Percentiles rank a stretch among this genome's conserved stretches.
Conservation (phyloP, 2,888 invertebrate species). For the Euproctis similis region DNA sequence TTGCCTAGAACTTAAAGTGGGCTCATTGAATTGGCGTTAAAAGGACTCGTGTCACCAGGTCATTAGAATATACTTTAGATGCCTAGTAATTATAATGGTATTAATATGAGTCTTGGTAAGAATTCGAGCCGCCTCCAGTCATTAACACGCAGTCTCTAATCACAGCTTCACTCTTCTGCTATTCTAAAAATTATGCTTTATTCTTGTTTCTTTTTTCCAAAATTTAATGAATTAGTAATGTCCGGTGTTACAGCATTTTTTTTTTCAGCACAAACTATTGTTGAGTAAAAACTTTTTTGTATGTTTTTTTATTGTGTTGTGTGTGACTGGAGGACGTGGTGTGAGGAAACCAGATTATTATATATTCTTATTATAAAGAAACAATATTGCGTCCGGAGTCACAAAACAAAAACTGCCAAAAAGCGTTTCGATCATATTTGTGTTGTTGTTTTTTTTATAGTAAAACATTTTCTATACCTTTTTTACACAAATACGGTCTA, state of each 20-base stretch:
- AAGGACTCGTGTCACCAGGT: no score
- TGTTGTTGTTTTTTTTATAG: conserved; percentile 1
- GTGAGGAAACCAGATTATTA: conserved; percentile 38
- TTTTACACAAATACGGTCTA: conserved; percentile 11
- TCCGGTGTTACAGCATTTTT: no score
- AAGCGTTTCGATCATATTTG: conserved; percentile 19
- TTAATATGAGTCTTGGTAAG: conserved; percentile 18
- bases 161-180: conserved; percentile 51
- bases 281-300: conserved; percentile 5
- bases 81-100: background rate
- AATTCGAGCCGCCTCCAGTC: conserved; percentile 51
- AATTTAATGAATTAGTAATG: no score
- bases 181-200: conserved; percentile 41
- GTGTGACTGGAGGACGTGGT: conserved; percentile 65
- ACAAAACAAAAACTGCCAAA: conserved; percentile 21
- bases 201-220: conserved; percentile 22
- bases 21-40: no score
- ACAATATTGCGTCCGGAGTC: conserved; percentile 16
- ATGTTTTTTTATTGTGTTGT: conserved; percentile 38
- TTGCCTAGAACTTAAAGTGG: conserved; percentile 1
- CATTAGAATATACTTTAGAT: no score
- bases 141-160: conserved; percentile 37
- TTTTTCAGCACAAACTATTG: no score
- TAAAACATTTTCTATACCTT: conserved; percentile 14
- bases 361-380: conserved; percentile 6